Percentiles rank a stretch among this genome's conserved stretches.
Evolutionary conservation across 1,140 invertebrate genomes (phyloP).

Genomic region (Sesamia nonagrioides): DNA sequence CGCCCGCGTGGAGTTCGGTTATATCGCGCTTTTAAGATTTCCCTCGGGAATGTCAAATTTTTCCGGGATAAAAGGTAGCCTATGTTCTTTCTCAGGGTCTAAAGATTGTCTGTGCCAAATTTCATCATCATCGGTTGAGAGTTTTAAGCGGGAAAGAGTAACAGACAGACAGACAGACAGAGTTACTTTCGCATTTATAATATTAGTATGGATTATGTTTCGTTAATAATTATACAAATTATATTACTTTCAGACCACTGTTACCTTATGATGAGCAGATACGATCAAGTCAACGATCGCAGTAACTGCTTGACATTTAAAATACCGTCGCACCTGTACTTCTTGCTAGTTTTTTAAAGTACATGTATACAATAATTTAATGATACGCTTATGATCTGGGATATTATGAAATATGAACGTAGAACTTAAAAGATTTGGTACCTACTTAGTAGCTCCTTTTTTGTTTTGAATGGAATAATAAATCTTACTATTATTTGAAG

Average conservation of each 20-base stretch:
- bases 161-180: no score
- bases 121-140: no score
- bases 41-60: no score
- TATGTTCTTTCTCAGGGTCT: no score
- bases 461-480: neutral
- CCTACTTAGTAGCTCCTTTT: neutral
- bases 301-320: slow-evolving; percentile 22
- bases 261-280: slow-evolving; percentile 5
- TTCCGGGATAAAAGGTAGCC: no score
- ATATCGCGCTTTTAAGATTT: no score
- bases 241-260: neutral
- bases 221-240: slow-evolving; percentile 6
- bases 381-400: slow-evolving; percentile 8
- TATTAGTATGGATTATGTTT: no score
- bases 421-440: neutral
- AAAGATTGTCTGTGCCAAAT: no score
- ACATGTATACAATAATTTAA: slow-evolving; percentile 15
- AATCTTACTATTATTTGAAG: neutral
- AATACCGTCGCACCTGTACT: slow-evolving; percentile 26
- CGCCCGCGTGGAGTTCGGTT: no score
- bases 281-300: slow-evolving; percentile 13
- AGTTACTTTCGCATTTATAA: no score
- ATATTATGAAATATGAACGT: neutral
- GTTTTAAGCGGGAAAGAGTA: no score
- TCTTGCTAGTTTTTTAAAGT: neutral